Conservation (phyloP, 2,797 vertebrate genomes). For the Acanthurus lineatus region DNA sequence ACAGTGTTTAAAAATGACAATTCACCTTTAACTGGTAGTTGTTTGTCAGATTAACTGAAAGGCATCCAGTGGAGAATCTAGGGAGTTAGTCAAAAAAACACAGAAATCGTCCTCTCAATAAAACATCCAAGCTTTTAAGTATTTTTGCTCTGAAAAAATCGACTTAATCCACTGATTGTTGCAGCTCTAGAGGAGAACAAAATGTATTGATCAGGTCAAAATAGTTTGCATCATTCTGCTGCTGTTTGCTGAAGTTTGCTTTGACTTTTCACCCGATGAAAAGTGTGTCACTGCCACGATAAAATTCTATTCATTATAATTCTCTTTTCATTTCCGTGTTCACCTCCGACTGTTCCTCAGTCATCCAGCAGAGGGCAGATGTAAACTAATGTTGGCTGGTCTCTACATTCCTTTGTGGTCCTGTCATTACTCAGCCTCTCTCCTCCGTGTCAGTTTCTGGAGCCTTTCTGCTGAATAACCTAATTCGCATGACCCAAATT, state of each 20-base stretch:
- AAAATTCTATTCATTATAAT: no score
- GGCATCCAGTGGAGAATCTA: not conserved
- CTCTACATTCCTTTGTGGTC: conserved; percentile 75
- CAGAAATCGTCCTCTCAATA: no score
- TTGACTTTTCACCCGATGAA: not conserved
- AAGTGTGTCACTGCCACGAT: not conserved
- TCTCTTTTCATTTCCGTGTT: no score
- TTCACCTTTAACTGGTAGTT: not conserved
- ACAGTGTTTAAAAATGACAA: not conserved
- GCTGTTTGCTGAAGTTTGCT: not conserved
- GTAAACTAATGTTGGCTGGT: conserved; percentile 50
- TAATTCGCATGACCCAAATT: conserved; percentile 82
- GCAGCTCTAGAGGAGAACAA: not conserved
- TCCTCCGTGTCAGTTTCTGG: conserved; percentile 66
- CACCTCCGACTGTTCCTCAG: conserved; percentile 19
- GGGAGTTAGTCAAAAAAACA: no score
- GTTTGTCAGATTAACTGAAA: not conserved
- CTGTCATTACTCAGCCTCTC: conserved; percentile 74
- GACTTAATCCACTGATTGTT: not conserved
- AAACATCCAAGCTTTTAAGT: no score
- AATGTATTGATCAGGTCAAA: not conserved
- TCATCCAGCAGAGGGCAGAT: conserved; percentile 82
- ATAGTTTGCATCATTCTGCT: not conserved
- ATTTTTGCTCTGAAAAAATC: no score
- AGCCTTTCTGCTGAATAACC: conserved; percentile 78